Conservation (phyloP, 2,797 vertebrate genomes). For the Enteromius afrohamiltoni region DNA sequence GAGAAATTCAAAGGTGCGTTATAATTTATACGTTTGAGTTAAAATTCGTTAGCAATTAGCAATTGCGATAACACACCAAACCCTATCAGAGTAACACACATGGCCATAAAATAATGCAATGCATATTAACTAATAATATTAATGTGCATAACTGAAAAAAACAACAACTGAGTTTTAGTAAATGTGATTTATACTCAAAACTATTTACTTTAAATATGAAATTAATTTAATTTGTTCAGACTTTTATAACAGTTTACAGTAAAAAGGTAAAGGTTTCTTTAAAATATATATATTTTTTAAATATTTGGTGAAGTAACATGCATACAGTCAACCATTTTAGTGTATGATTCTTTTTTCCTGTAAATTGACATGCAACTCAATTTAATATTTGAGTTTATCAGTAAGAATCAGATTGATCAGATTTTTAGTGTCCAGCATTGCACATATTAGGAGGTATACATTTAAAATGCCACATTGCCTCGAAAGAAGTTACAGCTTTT, state of each 20-base stretch:
- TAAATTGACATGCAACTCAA: not conserved
- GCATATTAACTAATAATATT: not conserved
- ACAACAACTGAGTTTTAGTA: not conserved
- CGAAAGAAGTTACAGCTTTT: conserved; percentile 16
- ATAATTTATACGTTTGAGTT: not conserved
- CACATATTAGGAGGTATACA: not conserved
- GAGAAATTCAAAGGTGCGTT: not conserved
- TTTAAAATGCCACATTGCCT: not conserved
- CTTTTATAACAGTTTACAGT: not conserved
- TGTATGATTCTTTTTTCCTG: not conserved
- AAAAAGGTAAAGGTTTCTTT: not conserved
- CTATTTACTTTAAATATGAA: not conserved
- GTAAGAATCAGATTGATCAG: not conserved
- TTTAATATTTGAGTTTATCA: not conserved
- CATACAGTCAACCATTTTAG: not conserved
- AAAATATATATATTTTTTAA: not conserved
- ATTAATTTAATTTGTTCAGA: not conserved
- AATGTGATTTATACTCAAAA: not conserved
- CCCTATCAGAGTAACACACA: not conserved
- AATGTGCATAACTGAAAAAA: not conserved
- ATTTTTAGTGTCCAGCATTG: not conserved
- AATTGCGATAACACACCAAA: not conserved
- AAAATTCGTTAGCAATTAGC: not conserved
- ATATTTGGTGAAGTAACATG: not conserved
- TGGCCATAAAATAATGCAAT: not conserved